A percentile compares a stretch with the other conserved stretches of the same genome.
These are phyloP conservation scores for Dicrurus megarhynchus DNA, from an alignment of 2,113 vertebrate genomes.

Conservation along the genomic window DNA sequence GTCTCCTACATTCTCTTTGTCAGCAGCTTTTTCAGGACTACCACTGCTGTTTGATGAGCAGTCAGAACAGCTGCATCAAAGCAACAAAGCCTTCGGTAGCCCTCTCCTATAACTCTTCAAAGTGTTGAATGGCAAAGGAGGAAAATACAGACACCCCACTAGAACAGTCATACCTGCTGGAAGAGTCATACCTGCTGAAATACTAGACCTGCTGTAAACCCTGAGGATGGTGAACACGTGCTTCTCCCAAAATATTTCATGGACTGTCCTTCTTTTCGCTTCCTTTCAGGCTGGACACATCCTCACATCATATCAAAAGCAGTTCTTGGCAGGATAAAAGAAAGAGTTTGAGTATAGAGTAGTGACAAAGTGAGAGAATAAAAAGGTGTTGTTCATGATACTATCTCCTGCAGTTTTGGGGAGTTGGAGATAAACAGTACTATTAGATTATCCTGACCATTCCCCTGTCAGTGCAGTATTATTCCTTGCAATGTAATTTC, in stretches of 20 bases:
- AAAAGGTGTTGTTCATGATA: neutral
- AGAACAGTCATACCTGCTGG: neutral
- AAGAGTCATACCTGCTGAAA: neutral
- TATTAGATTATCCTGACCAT: conserved; percentile 45
- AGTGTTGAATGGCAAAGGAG: neutral
- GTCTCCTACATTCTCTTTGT: neutral
- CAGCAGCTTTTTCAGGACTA: conserved; percentile 51
- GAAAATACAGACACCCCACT: neutral
- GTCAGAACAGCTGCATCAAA: conserved; percentile 49
- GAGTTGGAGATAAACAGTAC: neutral
- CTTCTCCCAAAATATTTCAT: neutral
- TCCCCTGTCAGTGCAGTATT: conserved; percentile 36
- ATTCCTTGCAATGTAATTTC: conserved; percentile 52
- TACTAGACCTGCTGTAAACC: neutral
- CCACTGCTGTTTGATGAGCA: neutral
- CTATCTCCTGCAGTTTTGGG: neutral
- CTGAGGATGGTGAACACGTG: neutral
- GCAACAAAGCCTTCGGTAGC: neutral
- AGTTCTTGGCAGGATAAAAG: neutral
- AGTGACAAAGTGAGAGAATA: neutral
- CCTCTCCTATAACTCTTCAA: neutral
- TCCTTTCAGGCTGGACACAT: neutral
- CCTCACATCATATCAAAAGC: neutral
- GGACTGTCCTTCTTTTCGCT: neutral
- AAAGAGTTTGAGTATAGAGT: neutral